These are phyloP conservation scores for Tortrix viridana DNA, from an alignment of 2,888 invertebrate species.

Conservation along the genomic window DNA sequence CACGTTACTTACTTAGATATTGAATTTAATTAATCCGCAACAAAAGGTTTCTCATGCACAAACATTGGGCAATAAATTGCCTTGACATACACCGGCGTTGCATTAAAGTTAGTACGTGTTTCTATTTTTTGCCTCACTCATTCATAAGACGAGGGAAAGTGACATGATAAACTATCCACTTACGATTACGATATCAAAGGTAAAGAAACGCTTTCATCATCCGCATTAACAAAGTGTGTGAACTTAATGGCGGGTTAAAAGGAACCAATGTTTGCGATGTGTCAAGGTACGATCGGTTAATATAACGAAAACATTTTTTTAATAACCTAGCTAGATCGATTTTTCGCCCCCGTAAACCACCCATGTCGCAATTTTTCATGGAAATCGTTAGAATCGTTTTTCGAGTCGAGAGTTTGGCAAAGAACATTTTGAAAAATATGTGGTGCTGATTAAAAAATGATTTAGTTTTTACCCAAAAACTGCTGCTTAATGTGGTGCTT, in stretches of 20 bases:
- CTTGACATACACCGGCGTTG: conserved; percentile 31
- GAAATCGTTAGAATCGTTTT: no score
- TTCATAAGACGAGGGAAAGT: conserved; percentile 30
- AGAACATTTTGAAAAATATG: no score
- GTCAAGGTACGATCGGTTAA: no score
- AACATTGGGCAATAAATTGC: conserved; percentile 35
- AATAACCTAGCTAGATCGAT: no score
- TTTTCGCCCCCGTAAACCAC: no score
- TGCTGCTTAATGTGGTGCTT: no score
- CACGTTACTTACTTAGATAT: conserved; percentile 3
- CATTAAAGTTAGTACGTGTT: conserved; percentile 7
- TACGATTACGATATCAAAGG: conserved; percentile 33
- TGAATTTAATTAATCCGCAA: conserved; percentile 29
- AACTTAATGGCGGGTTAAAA: conserved; percentile 23
- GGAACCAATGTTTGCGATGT: conserved; percentile 4
- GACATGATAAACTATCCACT: conserved; percentile 32
- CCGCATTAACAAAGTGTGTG: conserved; percentile 34
- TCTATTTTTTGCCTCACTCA: conserved; percentile 27
- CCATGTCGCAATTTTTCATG: no score
- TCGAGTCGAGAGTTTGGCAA: no score
- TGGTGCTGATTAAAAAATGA: no score
- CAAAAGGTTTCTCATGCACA: conserved; percentile 34
- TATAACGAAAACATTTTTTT: no score
- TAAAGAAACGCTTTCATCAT: conserved; percentile 32
- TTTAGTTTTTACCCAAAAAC: no score